A percentile compares a stretch with the other conserved stretches of the same genome.
Evolutionary conservation across 2,797 vertebrate genomes (phyloP).

Genomic region (Carapus acus): DNA sequence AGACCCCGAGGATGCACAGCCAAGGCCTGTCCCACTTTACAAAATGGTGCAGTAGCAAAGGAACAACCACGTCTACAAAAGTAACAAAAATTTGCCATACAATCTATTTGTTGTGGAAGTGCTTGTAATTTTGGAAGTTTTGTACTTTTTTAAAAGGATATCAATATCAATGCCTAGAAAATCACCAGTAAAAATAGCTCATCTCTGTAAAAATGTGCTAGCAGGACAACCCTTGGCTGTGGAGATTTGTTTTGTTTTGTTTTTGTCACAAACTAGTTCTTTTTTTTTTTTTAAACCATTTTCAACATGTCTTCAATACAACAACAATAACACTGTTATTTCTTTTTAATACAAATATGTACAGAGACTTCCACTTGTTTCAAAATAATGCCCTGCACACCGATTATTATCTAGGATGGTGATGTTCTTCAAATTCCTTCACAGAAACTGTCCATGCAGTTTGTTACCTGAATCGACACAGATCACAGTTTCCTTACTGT

Average conservation of each 20-base stretch:
- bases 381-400: conserved; percentile 78
- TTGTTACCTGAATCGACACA: conserved; percentile 72
- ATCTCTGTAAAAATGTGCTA: conserved; percentile 78
- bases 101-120: conserved; percentile 75
- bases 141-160: conserved; percentile 71
- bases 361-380: conserved; percentile 72
- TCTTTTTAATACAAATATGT: conserved; percentile 76
- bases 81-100: conserved; percentile 69
- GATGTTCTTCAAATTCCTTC: conserved; percentile 54
- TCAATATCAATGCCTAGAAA: conserved; percentile 73
- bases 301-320: conserved; percentile 69
- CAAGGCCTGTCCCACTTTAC: conserved; percentile 75
- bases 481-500: conserved; percentile 74
- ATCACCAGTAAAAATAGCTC: conserved; percentile 81
- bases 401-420: conserved; percentile 55
- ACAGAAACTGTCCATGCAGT: conserved; percentile 65
- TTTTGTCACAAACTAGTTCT: conserved; percentile 63
- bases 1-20: conserved; percentile 68
- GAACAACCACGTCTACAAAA: conserved; percentile 73
- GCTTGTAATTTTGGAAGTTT: conserved; percentile 76
- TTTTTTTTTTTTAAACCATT: conserved; percentile 39
- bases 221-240: conserved; percentile 77
- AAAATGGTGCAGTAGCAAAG: conserved; percentile 72
- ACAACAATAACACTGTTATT: conserved; percentile 73
- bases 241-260: conserved; percentile 54